A percentile compares a stretch with the other conserved stretches of the same genome.
Evolutionary conservation across 2,797 vertebrate genomes (phyloP).

Genomic region (Notamacropus eugenii): DNA sequence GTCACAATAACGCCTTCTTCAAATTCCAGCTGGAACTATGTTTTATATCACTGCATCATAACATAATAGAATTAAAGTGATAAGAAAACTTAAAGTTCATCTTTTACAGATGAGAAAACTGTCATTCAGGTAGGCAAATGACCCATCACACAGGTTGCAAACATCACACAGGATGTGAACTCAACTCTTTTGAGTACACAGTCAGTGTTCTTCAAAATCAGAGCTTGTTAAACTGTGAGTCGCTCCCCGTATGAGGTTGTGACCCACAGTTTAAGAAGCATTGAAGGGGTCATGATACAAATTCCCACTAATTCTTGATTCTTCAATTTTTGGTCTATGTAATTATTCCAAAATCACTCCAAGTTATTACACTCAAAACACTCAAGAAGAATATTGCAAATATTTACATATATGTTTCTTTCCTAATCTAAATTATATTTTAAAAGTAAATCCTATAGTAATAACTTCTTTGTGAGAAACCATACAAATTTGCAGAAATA

Average conservation of each 20-base stretch:
- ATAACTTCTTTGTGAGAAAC: neutral
- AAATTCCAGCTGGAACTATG: neutral
- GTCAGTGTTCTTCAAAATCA: neutral
- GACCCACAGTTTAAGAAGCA: too few species aligned
- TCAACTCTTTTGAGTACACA: neutral
- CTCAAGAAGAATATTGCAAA: conserved; percentile 11
- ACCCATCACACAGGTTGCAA: neutral
- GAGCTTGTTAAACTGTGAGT: too few species aligned
- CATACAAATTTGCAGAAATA: neutral
- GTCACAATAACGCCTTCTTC: neutral
- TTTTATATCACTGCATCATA: neutral
- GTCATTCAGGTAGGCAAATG: neutral
- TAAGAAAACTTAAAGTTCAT: neutral
- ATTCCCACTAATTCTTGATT: neutral
- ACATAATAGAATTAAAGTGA: neutral
- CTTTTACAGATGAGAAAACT: neutral
- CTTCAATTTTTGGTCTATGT: neutral
- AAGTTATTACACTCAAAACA: neutral
- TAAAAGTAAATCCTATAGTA: neutral
- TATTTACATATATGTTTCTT: neutral
- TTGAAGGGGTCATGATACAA: neutral
- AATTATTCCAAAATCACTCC: neutral
- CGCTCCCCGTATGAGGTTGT: too few species aligned
- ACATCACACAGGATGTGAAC: neutral
- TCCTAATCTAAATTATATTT: neutral